These are phyloP conservation scores for Hyles euphorbiae DNA, from an alignment of 1,140 invertebrate species.

Conservation along the genomic window DNA sequence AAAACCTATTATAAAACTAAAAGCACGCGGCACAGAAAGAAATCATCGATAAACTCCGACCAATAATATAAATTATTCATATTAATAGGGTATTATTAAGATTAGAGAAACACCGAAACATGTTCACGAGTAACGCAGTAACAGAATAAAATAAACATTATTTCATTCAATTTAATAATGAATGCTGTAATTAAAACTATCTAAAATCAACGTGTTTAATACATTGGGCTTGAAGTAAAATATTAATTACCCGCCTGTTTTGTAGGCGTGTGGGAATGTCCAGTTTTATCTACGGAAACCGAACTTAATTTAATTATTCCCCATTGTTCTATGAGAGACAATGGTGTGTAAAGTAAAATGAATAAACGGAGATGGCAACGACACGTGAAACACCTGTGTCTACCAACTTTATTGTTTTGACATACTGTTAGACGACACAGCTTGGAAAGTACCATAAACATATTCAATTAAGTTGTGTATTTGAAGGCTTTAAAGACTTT, in stretches of 20 bases:
- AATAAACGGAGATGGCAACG: background rate
- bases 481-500: too few relatives aligned
- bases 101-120: too few relatives aligned
- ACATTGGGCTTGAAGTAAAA: background rate
- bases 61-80: background rate
- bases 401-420: conserved; percentile 4
- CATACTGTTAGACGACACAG: background rate
- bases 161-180: conserved; percentile 1
- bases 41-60: too few relatives aligned
- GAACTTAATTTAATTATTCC: conserved; percentile 46
- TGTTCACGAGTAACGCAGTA: conserved; percentile 1
- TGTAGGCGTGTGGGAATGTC: conserved; percentile 23
- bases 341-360: conserved; percentile 39
- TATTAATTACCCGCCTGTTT: conserved; percentile 19
- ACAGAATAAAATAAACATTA: conserved; percentile 5
- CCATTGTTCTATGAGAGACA: conserved; percentile 44
- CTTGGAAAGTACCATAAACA: too few relatives aligned
- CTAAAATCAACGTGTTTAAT: conserved; percentile 2
- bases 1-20: too few relatives aligned
- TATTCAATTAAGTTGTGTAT: too few relatives aligned
- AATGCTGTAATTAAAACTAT: conserved; percentile 5
- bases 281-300: conserved; percentile 20
- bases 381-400: conserved; percentile 28
- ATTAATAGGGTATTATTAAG: background rate
- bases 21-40: too few relatives aligned